Base-by-base conservation (phyloP, 2,113 vertebrate species). In the Phasianus colchicus region DNA sequence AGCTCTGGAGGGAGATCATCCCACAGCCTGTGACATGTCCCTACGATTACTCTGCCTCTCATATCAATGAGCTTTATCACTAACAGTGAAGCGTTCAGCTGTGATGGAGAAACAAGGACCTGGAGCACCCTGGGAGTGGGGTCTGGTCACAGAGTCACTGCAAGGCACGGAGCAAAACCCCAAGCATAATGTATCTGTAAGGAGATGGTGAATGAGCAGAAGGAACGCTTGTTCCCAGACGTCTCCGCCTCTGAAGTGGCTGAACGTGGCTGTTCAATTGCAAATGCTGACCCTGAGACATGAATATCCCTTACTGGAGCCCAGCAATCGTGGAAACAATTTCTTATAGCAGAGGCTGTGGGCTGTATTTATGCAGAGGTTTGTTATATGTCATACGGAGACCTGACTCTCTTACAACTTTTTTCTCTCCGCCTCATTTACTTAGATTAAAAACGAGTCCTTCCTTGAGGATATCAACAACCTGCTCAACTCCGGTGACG, bases 381-480 rank as follows among this genome's bases (percentile, higher is more conserved):
- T 8, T 34, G 72, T 75, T 73, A 47, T 8, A 4, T 54, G 27
- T 22, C 34, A 19, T 11, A 32, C 71, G 27, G 60, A 83, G 45
- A 77, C 24, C 54, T n/a, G 30, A n/a, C 16, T 66, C 30, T 65
- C 36, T 83, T 71, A 73, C 27, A 30, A 60, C n/a, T 80, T 61
- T 80, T 69, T 3, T 11, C 6, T 2, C 1, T 4, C 30, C 36
- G 10, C 4, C 21, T 50, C 24, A 40, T 86, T 61, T 74, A 4
- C 79, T 57, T 64, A 99, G 99, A 99, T 99, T 96, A 99, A 99
- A 96, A 98, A 89, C 3, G 98, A 99, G 94, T 98, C 98, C 24
- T 99, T 99, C 96, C 98, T 99, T 34, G 99, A 99, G 91, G 99
- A 99, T 83, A 98, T 99, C 86, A 99, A 99, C 97, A 99, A 97